Evolutionary conservation across 2,797 vertebrate genomes (phyloP).

Genomic region (Megaceryle alcyon): DNA sequence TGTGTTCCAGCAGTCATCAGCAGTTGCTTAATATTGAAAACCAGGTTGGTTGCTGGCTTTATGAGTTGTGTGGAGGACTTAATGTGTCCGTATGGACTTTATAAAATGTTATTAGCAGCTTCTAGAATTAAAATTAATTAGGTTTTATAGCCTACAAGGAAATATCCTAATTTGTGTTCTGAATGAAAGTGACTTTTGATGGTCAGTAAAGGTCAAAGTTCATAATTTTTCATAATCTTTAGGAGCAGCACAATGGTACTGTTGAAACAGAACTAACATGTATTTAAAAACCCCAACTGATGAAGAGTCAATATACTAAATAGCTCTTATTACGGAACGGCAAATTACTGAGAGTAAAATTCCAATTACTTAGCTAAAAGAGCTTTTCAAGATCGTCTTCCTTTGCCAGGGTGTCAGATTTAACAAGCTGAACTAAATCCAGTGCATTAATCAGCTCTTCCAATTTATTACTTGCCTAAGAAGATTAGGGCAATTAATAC

Average conservation of each 20-base stretch:
- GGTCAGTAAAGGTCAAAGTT: slow-evolving; percentile 64
- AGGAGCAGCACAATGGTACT: slow-evolving; percentile 22
- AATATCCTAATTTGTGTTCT: slow-evolving; percentile 49
- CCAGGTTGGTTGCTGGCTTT: slow-evolving; percentile 52
- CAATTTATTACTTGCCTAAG: slow-evolving; percentile 75
- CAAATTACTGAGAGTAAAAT: slow-evolving; percentile 71
- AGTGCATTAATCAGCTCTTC: slow-evolving; percentile 73
- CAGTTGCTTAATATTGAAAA: slow-evolving; percentile 20
- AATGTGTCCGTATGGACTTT: slow-evolving; percentile 64
- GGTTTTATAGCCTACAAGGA: slow-evolving; percentile 69
- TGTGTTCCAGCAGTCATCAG: slow-evolving; percentile 10
- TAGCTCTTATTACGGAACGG: slow-evolving; percentile 42
- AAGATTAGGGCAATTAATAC: slow-evolving; percentile 75
- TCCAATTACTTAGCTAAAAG: slow-evolving; percentile 73
- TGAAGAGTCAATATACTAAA: slow-evolving; percentile 47
- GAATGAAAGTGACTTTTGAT: slow-evolving; percentile 53
- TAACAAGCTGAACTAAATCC: slow-evolving; percentile 78
- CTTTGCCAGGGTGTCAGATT: slow-evolving; percentile 69
- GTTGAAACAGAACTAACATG: slow-evolving; percentile 29
- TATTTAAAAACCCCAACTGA: not conserved
- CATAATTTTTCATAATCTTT: slow-evolving; percentile 40
- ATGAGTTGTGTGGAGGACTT: slow-evolving; percentile 59
- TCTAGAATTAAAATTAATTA: slow-evolving; percentile 73
- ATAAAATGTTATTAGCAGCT: slow-evolving; percentile 69
- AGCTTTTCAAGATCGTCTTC: slow-evolving; percentile 65